These are phyloP conservation scores for Phytoseiulus persimilis DNA, from an alignment of 2,888 invertebrate genomes.

Conservation along the genomic window DNA sequence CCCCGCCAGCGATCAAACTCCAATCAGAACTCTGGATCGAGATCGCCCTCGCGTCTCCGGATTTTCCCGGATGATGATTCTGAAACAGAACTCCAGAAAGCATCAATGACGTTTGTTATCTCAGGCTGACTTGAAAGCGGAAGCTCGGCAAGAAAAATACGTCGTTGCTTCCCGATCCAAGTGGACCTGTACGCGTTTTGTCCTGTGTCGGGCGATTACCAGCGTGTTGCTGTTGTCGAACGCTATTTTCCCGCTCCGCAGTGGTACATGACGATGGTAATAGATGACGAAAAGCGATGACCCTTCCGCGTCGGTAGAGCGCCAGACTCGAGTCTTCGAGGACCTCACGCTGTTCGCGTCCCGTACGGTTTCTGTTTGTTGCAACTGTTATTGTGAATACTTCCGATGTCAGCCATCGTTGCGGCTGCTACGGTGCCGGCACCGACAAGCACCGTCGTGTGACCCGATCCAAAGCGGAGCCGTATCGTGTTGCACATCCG, in stretches of 20 bases:
- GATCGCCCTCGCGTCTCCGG: no score
- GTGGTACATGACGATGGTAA: neutral
- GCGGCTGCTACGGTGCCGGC: neutral
- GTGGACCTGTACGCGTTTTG: no score
- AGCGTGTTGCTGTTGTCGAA: no score
- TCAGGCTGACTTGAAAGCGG: no score
- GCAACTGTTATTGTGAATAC: neutral
- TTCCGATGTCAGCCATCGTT: neutral
- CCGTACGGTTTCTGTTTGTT: neutral
- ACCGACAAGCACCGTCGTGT: neutral
- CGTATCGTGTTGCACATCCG: neutral
- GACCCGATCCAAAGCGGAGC: neutral
- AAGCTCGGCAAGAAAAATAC: no score
- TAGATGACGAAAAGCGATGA: neutral
- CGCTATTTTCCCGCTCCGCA: no score
- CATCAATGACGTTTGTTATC: no score
- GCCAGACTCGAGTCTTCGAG: neutral
- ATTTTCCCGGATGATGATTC: no score
- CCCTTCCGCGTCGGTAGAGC: neutral
- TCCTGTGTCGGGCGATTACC: no score
- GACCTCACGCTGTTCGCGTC: neutral
- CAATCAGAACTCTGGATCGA: neutral
- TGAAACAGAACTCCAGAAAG: neutral
- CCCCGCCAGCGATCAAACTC: no score
- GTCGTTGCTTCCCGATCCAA: no score